Evolutionary conservation across 2,113 vertebrate species (phyloP).

Genomic region (Chaetorhynchus papuensis): DNA sequence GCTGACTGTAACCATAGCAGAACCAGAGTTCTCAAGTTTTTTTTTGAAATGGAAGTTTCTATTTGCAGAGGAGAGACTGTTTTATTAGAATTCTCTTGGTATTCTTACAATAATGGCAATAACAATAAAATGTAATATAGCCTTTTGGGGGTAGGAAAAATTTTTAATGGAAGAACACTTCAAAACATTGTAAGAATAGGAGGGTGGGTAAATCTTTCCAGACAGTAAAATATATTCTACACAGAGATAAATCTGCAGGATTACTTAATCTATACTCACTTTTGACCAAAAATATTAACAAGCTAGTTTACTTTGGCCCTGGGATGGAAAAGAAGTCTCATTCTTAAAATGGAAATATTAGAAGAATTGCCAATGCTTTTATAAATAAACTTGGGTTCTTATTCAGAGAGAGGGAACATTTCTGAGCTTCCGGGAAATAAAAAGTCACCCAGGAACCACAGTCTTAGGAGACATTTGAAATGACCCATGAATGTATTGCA

Average conservation of each 20-base stretch:
- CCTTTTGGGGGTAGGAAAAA: background rate
- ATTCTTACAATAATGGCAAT: background rate
- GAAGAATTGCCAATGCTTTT: background rate
- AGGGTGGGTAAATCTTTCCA: background rate
- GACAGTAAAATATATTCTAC: background rate
- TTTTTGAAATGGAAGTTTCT: background rate
- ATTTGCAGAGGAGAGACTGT: background rate
- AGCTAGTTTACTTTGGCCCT: background rate
- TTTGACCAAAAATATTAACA: background rate
- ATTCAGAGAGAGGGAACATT: background rate
- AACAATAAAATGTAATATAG: background rate
- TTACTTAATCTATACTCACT: background rate
- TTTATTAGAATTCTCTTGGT: background rate
- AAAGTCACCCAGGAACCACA: background rate
- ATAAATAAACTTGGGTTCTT: background rate
- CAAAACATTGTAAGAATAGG: background rate
- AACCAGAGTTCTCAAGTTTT: background rate
- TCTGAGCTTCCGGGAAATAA: background rate
- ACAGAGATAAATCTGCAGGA: background rate
- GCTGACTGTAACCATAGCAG: background rate
- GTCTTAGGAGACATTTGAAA: background rate
- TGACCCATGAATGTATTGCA: background rate
- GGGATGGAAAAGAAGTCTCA: background rate
- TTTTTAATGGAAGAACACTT: background rate
- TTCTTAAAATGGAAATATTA: background rate